A percentile compares a stretch with the other conserved stretches of the same genome.
These are phyloP conservation scores for Plagiodera versicolora DNA, from an alignment of 2,888 invertebrate genomes.

Conservation along the genomic window DNA sequence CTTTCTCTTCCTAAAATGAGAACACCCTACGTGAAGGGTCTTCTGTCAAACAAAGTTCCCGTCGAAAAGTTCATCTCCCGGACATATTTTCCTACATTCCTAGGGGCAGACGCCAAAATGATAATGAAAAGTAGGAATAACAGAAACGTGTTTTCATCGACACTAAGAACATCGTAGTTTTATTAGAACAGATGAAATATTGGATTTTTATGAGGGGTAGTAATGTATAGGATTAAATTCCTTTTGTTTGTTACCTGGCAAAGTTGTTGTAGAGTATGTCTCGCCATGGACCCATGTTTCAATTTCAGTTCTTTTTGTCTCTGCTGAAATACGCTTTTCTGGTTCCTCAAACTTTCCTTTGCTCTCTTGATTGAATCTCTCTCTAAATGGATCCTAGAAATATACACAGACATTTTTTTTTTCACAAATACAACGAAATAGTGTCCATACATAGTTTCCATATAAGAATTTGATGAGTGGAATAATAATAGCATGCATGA, in stretches of 20 bases:
- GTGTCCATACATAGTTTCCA: too few relatives aligned
- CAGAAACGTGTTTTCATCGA: not conserved
- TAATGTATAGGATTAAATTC: too few relatives aligned
- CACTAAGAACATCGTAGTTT: too few relatives aligned
- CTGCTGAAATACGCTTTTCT: conserved; percentile 69
- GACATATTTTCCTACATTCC: not conserved
- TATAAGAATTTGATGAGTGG: too few relatives aligned
- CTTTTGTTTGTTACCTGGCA: conserved; percentile 54
- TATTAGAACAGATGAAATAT: too few relatives aligned
- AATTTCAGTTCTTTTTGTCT: conserved; percentile 60
- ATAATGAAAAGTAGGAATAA: conserved; percentile 3
- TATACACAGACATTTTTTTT: too few relatives aligned
- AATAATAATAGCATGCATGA: too few relatives aligned
- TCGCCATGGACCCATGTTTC: conserved; percentile 55
- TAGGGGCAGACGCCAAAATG: not conserved
- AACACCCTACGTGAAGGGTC: conserved; percentile 5
- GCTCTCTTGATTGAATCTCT: conserved; percentile 81
- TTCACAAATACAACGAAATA: too few relatives aligned
- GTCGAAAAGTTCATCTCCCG: conserved; percentile 1
- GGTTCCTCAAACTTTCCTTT: conserved; percentile 71
- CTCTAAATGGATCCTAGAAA: conserved; percentile 70
- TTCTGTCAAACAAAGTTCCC: conserved; percentile 8
- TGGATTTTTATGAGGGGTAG: too few relatives aligned
- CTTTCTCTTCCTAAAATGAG: conserved; percentile 71
- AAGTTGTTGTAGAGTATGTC: conserved; percentile 59